phyloP scores from a whole-genome alignment of 2,888 invertebrate genomes.

The Xylota segnis region DNA sequence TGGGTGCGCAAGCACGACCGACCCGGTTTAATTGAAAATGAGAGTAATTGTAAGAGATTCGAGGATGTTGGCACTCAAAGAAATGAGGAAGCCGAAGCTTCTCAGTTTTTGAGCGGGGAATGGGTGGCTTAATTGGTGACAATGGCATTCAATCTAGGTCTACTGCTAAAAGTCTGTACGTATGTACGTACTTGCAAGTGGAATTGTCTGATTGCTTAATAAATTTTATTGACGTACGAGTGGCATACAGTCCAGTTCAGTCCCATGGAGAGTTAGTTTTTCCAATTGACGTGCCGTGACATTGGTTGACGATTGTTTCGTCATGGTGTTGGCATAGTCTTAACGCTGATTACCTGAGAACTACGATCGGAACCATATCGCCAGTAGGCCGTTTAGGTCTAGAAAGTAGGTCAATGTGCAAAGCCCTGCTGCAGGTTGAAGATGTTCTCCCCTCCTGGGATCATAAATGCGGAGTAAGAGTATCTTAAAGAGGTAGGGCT shows the following conservation, averaged over 20 bases:
- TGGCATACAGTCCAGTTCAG: too few species aligned
- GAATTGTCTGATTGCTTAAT: conserved; percentile 42
- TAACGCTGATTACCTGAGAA: too few species aligned
- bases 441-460: too few species aligned
- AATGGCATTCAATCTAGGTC: conserved; percentile 28
- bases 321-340: too few species aligned
- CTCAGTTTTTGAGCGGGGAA: conserved; percentile 36
- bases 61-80: conserved; percentile 75
- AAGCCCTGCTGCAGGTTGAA: too few species aligned
- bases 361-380: too few species aligned
- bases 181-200: background rate
- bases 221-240: conserved; percentile 46
- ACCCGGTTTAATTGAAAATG: conserved; percentile 68
- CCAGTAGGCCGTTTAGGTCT: too few species aligned
- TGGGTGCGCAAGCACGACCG: conserved; percentile 29
- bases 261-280: background rate
- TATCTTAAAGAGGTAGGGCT: too few species aligned
- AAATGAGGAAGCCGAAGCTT: conserved; percentile 68
- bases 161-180: background rate
- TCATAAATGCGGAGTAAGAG: too few species aligned
- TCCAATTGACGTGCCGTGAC: too few species aligned
- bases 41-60: conserved; percentile 69
- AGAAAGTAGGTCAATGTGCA: too few species aligned
- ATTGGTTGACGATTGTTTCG: too few species aligned
- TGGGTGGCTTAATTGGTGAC: conserved; percentile 66